A percentile compares a stretch with the other conserved stretches of the same genome.
These are phyloP conservation scores for Cynodonichthys magdalenae DNA, from an alignment of 2,797 vertebrate species.

Conservation along the genomic window DNA sequence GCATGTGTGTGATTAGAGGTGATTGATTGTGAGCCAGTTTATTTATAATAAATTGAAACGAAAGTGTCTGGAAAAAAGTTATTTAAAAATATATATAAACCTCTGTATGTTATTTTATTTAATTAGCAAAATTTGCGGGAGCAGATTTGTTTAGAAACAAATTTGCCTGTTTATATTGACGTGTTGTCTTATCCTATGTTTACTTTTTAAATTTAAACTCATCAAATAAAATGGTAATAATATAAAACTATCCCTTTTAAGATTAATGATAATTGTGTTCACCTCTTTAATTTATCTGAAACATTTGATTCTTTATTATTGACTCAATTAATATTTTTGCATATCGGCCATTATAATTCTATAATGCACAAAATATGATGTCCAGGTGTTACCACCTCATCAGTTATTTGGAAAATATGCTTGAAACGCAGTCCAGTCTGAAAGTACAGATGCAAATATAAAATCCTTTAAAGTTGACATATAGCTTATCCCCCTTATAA, in stretches of 20 bases:
- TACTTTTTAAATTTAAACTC: too few species aligned
- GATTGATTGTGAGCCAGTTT: constrained; percentile 22
- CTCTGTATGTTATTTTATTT: constrained; percentile 20
- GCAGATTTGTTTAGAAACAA: not conserved
- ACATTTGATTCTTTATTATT: not conserved
- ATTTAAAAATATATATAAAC: not conserved
- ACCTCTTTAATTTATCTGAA: not conserved
- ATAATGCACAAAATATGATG: too few species aligned
- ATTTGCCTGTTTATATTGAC: too few species aligned
- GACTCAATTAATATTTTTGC: not conserved
- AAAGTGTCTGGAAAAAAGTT: not conserved
- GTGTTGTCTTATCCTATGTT: too few species aligned
- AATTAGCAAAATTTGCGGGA: constrained; percentile 3
- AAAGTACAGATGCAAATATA: not conserved
- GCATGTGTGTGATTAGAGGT: constrained; percentile 4
- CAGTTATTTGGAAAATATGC: not conserved
- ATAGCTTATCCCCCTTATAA: not conserved
- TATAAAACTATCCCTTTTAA: not conserved
- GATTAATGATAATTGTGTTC: not conserved
- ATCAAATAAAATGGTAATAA: too few species aligned
- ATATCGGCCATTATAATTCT: not conserved
- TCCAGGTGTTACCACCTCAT: too few species aligned
- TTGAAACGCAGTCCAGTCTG: not conserved
- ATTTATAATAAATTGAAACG: too few species aligned
- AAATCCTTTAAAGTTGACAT: not conserved